phyloP scores from a whole-genome alignment of 2,113 vertebrate genomes.

The Circaetus cinerascens region DNA sequence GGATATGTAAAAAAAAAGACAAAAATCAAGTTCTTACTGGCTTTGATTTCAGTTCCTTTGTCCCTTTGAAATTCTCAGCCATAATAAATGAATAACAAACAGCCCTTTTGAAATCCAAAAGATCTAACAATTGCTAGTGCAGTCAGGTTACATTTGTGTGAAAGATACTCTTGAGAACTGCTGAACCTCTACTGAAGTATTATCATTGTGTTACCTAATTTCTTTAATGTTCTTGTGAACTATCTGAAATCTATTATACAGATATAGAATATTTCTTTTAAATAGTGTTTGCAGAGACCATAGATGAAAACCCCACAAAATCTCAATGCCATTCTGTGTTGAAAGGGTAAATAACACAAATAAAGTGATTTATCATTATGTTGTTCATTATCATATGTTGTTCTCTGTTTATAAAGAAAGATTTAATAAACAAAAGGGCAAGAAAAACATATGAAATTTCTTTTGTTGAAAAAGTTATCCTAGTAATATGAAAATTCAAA shows the following conservation, averaged over 20 bases:
- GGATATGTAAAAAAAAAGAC: neutral
- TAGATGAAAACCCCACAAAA: neutral
- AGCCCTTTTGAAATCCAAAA: neutral
- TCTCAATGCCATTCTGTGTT: neutral
- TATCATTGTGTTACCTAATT: neutral
- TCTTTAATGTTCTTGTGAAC: neutral
- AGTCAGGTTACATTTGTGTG: neutral
- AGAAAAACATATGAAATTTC: neutral
- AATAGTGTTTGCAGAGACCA: neutral
- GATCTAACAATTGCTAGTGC: neutral
- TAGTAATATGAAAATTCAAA: neutral
- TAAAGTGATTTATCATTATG: neutral
- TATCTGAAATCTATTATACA: neutral
- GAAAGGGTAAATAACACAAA: neutral
- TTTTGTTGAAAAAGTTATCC: neutral
- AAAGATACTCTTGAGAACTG: neutral
- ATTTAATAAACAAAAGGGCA: neutral
- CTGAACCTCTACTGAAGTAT: neutral
- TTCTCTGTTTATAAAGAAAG: neutral
- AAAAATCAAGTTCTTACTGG: neutral
- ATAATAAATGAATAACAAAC: neutral
- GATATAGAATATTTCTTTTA: neutral
- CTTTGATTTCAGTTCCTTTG: neutral
- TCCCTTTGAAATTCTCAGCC: neutral
- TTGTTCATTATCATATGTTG: neutral